These are phyloP conservation scores for Malurus splendens DNA, from an alignment of 2,797 vertebrate genomes.

Conservation along the genomic window DNA sequence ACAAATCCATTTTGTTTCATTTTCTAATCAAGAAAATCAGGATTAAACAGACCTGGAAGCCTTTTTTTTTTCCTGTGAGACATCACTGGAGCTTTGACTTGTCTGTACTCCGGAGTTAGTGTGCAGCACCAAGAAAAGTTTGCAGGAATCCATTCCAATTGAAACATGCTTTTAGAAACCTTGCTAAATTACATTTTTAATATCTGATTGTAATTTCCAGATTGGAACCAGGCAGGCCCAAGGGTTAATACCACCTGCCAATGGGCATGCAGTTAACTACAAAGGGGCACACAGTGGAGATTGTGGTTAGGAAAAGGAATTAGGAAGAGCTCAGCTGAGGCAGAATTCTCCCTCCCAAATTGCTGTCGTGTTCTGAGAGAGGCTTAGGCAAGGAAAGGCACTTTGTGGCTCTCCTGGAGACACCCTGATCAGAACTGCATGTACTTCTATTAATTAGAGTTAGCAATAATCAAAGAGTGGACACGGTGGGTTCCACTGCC, in stretches of 20 bases:
- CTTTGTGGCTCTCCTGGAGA: slow-evolving; percentile 56
- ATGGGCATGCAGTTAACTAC: not conserved
- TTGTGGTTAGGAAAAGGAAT: not conserved
- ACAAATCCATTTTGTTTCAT: not conserved
- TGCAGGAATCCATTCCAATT: not conserved
- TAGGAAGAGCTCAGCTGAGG: not conserved
- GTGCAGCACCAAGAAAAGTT: slow-evolving; percentile 38
- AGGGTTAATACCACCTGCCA: not conserved
- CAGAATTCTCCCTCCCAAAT: slow-evolving; percentile 22
- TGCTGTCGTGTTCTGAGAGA: not conserved
- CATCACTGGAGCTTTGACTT: not conserved
- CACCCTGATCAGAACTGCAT: not conserved
- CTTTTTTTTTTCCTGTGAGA: not conserved
- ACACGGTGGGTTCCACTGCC: not conserved
- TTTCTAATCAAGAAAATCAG: not conserved
- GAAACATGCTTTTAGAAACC: not conserved
- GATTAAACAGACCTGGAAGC: not conserved
- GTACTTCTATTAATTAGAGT: not conserved
- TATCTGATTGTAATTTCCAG: not conserved
- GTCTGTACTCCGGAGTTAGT: not conserved
- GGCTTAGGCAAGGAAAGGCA: slow-evolving; percentile 56
- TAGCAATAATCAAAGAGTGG: not conserved
- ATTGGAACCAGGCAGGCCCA: not conserved
- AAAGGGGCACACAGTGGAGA: not conserved
- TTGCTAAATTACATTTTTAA: not conserved